Percentiles rank a stretch among this genome's conserved stretches.
These are phyloP conservation scores for Silurus glanis DNA, from an alignment of 2,113 vertebrate species.

Conservation along the genomic window DNA sequence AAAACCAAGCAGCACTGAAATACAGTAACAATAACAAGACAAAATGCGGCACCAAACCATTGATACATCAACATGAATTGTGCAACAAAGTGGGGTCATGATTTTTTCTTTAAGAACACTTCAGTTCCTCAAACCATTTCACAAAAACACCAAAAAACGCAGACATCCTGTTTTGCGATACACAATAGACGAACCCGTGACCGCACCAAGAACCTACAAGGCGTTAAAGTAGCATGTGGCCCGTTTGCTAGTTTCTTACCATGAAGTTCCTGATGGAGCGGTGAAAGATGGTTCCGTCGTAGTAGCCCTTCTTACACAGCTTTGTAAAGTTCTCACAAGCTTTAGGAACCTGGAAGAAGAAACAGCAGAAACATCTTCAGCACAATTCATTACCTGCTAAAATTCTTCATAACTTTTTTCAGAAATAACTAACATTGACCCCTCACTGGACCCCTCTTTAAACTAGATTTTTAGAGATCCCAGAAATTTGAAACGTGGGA, in stretches of 20 bases:
- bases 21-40: background rate
- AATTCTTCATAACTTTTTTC: background rate
- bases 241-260: slow-evolving; percentile 69
- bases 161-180: background rate
- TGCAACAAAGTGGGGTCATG: background rate
- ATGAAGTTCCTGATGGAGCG: slow-evolving; percentile 96
- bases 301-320: slow-evolving; percentile 91
- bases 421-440: background rate
- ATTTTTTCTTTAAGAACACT: background rate
- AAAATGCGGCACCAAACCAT: background rate
- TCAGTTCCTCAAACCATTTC: background rate
- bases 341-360: slow-evolving; percentile 80
- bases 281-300: slow-evolving; percentile 89
- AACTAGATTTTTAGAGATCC: background rate
- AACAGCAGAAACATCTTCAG: background rate
- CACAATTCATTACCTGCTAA: background rate
- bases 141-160: background rate
- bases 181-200: too few species aligned
- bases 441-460: background rate
- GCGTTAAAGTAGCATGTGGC: background rate
- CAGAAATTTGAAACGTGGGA: background rate
- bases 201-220: background rate
- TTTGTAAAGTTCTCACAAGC: slow-evolving; percentile 94
- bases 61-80: background rate
- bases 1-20: background rate